Base-by-base conservation (phyloP, 2,797 vertebrate genomes). In the Anas capensis region DNA sequence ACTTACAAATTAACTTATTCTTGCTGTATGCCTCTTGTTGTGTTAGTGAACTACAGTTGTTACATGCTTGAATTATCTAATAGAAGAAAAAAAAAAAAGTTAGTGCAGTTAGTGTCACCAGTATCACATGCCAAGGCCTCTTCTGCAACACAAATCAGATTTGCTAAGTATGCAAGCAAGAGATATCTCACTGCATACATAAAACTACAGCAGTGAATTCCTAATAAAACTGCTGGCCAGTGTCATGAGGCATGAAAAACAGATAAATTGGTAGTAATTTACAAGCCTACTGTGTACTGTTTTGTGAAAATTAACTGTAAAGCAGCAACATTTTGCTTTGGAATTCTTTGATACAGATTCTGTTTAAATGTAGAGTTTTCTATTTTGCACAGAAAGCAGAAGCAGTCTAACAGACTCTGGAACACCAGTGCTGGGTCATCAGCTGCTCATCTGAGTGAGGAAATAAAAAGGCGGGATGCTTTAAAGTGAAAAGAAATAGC, bases 401-500 rank as follows among this genome's bases (percentile, higher is more conserved):
- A 57, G 53, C 44, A 90, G 72, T 33, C 10, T 54, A 53, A 66
- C 42, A 56, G 34, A 60, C 56, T 82, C 54, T 87, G 82, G 44
- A 77, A 91, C 40, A 46, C 48, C 6, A 8, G 38, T 49, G 44
- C 36, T 81, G 85, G 80, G 42, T 92, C 85, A 92, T 95, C 88
- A 83, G 82, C 88, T 95, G 93, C 53, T 94, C 65, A 54, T 90
- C 69, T 78, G 82, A 92, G 82, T 71, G 88, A 92, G 61, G 54
- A 96, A 93, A 92, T 91, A 88, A 93, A 94, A 93, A 87, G 68
- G 48, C 87, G 61, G 65, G 31, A 49, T 81, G 65, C 36, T 90
- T 53, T 75, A 88, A 93, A 96, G 44, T 68, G 86, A 86, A 92
- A 95, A 95, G 82, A 71, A 95, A 96, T 88, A 83, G 80, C 72